Conservation (phyloP, 37 sponge, comb jelly and placozoan genomes). For the Agelas oroides region DNA sequence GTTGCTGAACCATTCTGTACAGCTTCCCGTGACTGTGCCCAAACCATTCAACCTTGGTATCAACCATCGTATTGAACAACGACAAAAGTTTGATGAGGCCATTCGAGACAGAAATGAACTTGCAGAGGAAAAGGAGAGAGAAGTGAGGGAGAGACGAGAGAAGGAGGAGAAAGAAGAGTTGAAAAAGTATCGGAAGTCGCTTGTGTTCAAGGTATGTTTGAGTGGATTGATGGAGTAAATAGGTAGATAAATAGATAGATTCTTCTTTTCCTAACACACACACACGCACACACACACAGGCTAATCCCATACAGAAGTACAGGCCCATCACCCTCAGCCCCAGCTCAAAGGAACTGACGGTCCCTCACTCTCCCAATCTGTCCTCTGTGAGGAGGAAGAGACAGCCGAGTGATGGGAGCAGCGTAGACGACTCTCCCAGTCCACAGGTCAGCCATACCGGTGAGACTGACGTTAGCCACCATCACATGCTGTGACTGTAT, state of each 20-base stretch:
- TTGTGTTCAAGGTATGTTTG: slow-evolving; percentile 27
- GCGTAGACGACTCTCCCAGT: too few relatives aligned
- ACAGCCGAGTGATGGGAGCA: too few relatives aligned
- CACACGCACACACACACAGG: not conserved
- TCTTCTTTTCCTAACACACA: too few relatives aligned
- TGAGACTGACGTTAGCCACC: too few relatives aligned
- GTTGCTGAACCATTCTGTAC: too few relatives aligned
- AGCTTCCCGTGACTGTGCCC: slow-evolving; percentile 30
- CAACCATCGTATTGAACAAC: slow-evolving; percentile 12
- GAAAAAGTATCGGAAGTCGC: slow-evolving; percentile 38
- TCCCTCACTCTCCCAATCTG: slow-evolving; percentile 6
- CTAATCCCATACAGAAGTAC: slow-evolving; percentile 30
- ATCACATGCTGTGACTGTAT: too few relatives aligned
- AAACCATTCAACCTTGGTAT: slow-evolving; percentile 52
- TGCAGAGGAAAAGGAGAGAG: slow-evolving; percentile 12
- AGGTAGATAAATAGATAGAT: too few relatives aligned
- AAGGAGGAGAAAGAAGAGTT: slow-evolving; percentile 23
- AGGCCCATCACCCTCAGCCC: slow-evolving; percentile 9
- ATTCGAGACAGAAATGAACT: not conserved
- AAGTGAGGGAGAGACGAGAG: not conserved
- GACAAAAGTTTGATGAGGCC: slow-evolving; percentile 10
- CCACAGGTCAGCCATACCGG: too few relatives aligned
- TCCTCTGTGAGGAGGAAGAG: not conserved
- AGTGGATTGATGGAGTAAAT: not conserved
- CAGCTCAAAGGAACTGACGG: slow-evolving; percentile 30